Evolutionary conservation across 2,888 invertebrate genomes (phyloP), one percentile per base, ranked within the genome.

Genomic region (Ormyrus nitidulus): DNA sequence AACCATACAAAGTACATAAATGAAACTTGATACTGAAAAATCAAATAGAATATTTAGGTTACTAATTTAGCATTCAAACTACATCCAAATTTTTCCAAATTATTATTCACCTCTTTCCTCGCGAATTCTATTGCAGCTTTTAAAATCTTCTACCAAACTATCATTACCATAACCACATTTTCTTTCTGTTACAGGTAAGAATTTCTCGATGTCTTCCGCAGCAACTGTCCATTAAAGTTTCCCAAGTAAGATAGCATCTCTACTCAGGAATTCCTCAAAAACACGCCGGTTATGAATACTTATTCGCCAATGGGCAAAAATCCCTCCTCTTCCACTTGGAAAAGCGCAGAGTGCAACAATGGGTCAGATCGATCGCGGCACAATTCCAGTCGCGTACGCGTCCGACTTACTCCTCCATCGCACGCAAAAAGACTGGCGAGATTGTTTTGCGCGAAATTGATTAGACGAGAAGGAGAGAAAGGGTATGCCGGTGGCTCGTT

Each of bases 361-460:
- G 66, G 34, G 34, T 13, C 59, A 74, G 68, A 61, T 78, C 48
- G 68, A 71, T 78, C 75, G 78, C 68, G 81, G 51, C 78, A 78
- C 75, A 72, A 78, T 81, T 81, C 77, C 78, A 49, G 19, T 0
- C 77, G 81, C 74, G 74, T 74, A 49, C 51, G 44, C 46, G 62
- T 68, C 49, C 70, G 34, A 62, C 13, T 75, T 61, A 1, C 10
- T 64, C 44, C 48, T 58, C 75, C 79, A 70, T 79, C 75, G 70
- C 53, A 48, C 5, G 72, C 61, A 58, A 73, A 70, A 80, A 66
- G 48, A 13, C n/a, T 7, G 46, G 1, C 49, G 34, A 46, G 61
- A 77, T 76, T 66, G 66, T 80, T 72, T 70, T 76, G 46, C 48
- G 53, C 19, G 54, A 81, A 81, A 81, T 81, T 66, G 74, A 74